Conservation (phyloP, 2,797 vertebrate species). For the Parotocinclus haroldoi region DNA sequence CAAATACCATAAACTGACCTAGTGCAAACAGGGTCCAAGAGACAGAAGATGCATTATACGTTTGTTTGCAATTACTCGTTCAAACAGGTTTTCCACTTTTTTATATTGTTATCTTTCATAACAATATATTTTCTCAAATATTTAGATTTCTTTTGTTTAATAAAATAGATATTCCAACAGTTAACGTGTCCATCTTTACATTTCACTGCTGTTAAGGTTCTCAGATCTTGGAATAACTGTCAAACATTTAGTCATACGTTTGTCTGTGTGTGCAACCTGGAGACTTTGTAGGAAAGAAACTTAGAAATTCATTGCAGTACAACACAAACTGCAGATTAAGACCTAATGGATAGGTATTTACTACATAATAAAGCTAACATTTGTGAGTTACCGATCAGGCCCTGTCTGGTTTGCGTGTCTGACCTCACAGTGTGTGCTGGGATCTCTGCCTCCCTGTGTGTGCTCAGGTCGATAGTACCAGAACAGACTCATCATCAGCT, state of each 20-base stretch:
- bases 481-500: conserved; percentile 99
- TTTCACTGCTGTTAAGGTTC: no score
- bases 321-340: neutral
- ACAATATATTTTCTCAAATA: no score
- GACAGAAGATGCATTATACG: no score
- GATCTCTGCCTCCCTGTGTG: conserved; percentile 95
- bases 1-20: no score
- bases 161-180: no score
- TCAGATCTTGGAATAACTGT: no score
- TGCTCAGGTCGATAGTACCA: conserved; percentile 99
- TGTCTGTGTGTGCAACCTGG: neutral
- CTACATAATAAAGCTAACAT: neutral
- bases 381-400: neutral
- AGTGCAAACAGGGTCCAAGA: no score
- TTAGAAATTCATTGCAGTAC: neutral
- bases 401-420: conserved; percentile 51
- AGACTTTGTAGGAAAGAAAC: neutral
- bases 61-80: no score
- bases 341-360: neutral
- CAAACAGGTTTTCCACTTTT: no score
- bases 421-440: conserved; percentile 94
- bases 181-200: no score
- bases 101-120: no score
- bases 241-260: neutral
- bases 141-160: no score